These are phyloP conservation scores for Papilio gigon DNA, from an alignment of 2,888 invertebrate genomes.

Conservation along the genomic window DNA sequence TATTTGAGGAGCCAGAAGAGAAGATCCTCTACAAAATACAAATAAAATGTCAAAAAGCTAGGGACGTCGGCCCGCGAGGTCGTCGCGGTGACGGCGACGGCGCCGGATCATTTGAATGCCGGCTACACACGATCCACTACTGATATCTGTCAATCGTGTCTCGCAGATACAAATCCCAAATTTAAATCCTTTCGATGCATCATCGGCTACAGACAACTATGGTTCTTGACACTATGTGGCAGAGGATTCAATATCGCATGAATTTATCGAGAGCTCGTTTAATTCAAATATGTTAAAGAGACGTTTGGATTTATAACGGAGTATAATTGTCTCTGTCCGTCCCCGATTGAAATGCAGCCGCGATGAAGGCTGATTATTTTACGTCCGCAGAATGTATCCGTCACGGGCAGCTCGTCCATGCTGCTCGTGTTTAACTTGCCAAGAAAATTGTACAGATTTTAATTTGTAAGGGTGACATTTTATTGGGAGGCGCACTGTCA, in stretches of 20 bases:
- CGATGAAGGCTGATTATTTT: conserved; percentile 45
- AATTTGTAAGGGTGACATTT: not conserved
- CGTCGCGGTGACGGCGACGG: not conserved
- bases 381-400: conserved; percentile 25
- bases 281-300: conserved; percentile 55
- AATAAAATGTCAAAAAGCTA: not conserved
- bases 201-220: not conserved
- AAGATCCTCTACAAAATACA: not conserved
- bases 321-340: conserved; percentile 59
- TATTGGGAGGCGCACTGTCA: not conserved
- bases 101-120: conserved; percentile 35
- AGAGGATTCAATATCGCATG: conserved; percentile 5
- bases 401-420: not conserved
- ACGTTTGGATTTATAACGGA: conserved; percentile 59
- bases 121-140: conserved; percentile 36
- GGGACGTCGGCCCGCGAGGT: not conserved
- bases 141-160: conserved; percentile 56
- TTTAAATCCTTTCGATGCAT: conserved; percentile 47
- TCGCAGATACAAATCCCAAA: conserved; percentile 51
- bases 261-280: conserved; percentile 32
- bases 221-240: not conserved
- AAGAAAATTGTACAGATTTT: not conserved
- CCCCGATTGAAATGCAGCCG: conserved; percentile 48
- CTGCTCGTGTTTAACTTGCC: not conserved
- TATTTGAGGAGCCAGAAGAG: too few species aligned